Base-by-base conservation (phyloP, 2,797 vertebrate species). In the Sebastiscus albofasciatus region DNA sequence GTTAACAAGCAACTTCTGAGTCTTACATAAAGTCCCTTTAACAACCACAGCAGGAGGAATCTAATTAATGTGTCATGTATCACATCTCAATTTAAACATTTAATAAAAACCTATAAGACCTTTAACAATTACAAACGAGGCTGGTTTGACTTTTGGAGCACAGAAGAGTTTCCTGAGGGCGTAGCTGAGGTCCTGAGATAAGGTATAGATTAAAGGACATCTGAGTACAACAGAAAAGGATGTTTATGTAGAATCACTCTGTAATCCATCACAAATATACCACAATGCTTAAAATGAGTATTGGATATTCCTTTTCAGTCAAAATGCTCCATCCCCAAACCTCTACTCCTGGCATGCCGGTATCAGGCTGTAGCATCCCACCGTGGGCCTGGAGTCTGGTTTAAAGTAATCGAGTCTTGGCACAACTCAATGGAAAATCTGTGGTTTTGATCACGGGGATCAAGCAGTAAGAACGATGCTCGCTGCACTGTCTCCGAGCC, bases 351-450 rank as follows among this genome's bases (percentile, higher is more conserved):
- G 74, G 59, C 69, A 67, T 55, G 66, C 58, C 42, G 81, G 75
- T 77, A 77, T 87, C 75, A 65, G 83, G 65, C 72, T 72, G 36
- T 56, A 86, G 65, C 72, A 79, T 88, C 77, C 70, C 84, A 59
- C 74, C 26, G 73, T 13, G 56, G 70, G 78, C 70, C 66, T 78
- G 71, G 71, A 71, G 61, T 67, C 39, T 69, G 79, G 79, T 88
- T 87, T 76, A 89, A 91, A 90, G 81, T 88, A 84, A 88, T 76
- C 71, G 69, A 77, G 79, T 33, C 73, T 93, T 94, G 92, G 92
- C 92, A 88, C 77, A 59, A 75, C 33, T 75, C 85, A 90, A 73
- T 93, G 93, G 92, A 94, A 95, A 95, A 94, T 92, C 66, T 93
- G 87, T 84, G 87, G 85, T 92, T 93, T 93, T 91, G 86, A 92